A percentile compares a stretch with the other conserved stretches of the same genome.
These are phyloP conservation scores for Armadillidium nasatum DNA, from an alignment of 1,140 invertebrate genomes.

Conservation along the genomic window DNA sequence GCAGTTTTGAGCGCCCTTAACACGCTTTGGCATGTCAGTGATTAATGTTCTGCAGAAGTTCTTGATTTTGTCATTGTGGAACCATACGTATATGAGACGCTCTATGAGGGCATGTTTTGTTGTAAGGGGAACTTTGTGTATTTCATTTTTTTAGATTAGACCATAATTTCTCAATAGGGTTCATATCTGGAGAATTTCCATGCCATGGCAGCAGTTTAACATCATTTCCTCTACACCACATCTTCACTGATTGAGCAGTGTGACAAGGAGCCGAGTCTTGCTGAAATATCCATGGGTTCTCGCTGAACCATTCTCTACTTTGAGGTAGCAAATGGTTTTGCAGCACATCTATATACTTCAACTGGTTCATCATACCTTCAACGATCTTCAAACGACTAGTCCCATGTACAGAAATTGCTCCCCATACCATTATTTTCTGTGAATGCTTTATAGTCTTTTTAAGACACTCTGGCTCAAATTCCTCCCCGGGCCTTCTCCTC, in stretches of 20 bases:
- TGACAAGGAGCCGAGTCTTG: constrained; percentile 4
- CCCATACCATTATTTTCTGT: not conserved
- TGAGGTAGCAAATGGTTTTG: constrained; percentile 2
- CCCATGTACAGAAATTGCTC: not conserved
- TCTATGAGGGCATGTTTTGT: too few relatives aligned
- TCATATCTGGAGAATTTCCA: constrained; percentile 12
- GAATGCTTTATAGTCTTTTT: not conserved
- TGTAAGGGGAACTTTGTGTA: too few relatives aligned
- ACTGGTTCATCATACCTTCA: constrained; percentile 7
- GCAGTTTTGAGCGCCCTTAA: too few relatives aligned
- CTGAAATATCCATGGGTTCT: not conserved
- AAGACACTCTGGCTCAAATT: constrained; percentile 10
- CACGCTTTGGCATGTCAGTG: too few relatives aligned
- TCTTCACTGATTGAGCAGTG: not conserved
- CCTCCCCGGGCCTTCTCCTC: not conserved
- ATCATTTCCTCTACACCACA: constrained; percentile 1
- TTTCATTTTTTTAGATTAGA: too few relatives aligned
- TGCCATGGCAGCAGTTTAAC: not conserved
- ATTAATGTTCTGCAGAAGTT: too few relatives aligned
- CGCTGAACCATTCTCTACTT: not conserved
- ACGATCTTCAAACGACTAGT: constrained; percentile 10
- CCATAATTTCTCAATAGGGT: not conserved
- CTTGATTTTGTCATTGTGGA: too few relatives aligned
- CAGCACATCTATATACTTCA: not conserved
- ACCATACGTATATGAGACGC: too few relatives aligned